These are phyloP conservation scores for Pelobates cultripes DNA, from an alignment of 2,797 vertebrate species.

Conservation along the genomic window DNA sequence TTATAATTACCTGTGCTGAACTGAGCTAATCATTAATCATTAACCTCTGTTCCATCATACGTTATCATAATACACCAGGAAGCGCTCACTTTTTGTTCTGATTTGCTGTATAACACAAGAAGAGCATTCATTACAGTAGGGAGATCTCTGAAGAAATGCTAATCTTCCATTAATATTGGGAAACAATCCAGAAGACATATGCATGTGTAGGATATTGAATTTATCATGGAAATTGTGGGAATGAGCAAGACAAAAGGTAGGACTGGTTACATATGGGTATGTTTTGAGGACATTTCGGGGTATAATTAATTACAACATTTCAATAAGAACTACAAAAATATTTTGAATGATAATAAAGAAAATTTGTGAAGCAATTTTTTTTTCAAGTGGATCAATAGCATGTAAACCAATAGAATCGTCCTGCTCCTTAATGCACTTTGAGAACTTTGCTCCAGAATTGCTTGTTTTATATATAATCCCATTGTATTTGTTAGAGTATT, in stretches of 20 bases:
- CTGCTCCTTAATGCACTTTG: too few species aligned
- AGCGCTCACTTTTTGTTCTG: conserved; percentile 41
- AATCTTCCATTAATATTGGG: conserved; percentile 24
- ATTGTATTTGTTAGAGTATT: too few species aligned
- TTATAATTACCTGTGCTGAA: conserved; percentile 66
- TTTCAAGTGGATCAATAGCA: too few species aligned
- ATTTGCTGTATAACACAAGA: conserved; percentile 29
- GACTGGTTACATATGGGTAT: conserved; percentile 13
- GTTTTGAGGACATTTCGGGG: too few species aligned
- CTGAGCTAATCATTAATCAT: conserved; percentile 81
- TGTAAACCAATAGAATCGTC: too few species aligned
- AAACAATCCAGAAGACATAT: conserved; percentile 36
- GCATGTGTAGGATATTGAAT: conserved; percentile 46
- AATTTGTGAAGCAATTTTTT: too few species aligned
- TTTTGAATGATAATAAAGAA: too few species aligned
- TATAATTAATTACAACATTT: too few species aligned
- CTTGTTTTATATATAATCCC: too few species aligned
- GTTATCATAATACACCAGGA: conserved; percentile 60
- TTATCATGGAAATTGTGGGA: conserved; percentile 76
- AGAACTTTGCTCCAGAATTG: too few species aligned
- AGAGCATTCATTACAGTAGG: conserved; percentile 15
- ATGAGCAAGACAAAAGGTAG: conserved; percentile 81
- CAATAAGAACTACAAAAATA: too few species aligned
- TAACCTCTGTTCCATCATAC: conserved; percentile 75
- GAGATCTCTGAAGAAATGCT: background rate